phyloP scores from a whole-genome alignment of 2,797 vertebrate species.

The Takifugu ocellatus region DNA sequence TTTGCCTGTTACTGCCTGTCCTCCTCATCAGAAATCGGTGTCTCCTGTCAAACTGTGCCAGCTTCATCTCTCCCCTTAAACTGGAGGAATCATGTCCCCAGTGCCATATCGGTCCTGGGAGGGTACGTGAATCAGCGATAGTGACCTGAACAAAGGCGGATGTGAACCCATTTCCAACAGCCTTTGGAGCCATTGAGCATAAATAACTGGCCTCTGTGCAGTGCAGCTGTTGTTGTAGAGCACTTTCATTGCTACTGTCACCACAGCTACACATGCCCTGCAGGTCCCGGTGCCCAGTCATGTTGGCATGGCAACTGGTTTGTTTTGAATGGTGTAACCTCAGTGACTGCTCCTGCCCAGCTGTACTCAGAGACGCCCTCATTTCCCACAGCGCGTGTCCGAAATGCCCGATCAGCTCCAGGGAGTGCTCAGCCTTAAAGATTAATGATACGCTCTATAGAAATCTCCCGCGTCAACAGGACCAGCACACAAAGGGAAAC shows the following conservation, averaged over 20 bases:
- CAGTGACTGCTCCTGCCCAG: conserved; percentile 40
- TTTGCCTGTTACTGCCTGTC: too few relatives aligned
- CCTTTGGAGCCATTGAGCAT: too few relatives aligned
- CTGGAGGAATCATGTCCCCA: too few relatives aligned
- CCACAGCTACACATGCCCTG: conserved; percentile 36
- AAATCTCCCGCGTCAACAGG: too few relatives aligned
- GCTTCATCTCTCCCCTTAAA: too few relatives aligned
- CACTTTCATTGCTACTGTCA: conserved; percentile 38
- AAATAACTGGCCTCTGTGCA: conserved; percentile 4
- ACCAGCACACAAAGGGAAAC: too few relatives aligned
- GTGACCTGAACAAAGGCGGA: conserved; percentile 3
- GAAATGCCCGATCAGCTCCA: conserved; percentile 22
- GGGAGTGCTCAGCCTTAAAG: conserved; percentile 10
- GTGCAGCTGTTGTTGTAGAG: conserved; percentile 30
- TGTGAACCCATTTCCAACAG: conserved; percentile 6
- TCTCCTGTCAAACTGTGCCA: too few relatives aligned
- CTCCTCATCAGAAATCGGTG: too few relatives aligned
- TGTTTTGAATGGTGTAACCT: conserved; percentile 59
- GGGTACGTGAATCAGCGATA: conserved; percentile 19
- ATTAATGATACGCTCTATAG: too few relatives aligned
- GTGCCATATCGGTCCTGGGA: not conserved
- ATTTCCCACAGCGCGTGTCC: conserved; percentile 25
- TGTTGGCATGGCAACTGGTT: conserved; percentile 75
- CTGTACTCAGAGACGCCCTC: conserved; percentile 48
- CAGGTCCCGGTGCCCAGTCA: conserved; percentile 45